phyloP scores from a whole-genome alignment of 35 echinoderm and acorn worm genomes.

The Acanthaster planci region DNA sequence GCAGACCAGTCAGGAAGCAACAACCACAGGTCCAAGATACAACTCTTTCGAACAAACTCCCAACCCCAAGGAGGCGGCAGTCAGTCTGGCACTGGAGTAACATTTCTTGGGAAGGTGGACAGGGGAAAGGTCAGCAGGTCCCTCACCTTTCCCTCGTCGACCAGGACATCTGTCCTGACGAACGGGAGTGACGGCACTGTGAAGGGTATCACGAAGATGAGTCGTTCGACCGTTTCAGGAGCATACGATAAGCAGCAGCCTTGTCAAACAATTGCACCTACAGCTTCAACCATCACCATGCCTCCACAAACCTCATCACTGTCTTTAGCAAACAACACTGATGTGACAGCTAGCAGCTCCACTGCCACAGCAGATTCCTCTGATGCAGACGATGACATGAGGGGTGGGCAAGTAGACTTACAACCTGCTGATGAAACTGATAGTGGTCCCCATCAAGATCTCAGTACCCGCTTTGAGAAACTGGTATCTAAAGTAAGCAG shows the following conservation, averaged over 20 bases:
- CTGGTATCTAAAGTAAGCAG: too few species aligned
- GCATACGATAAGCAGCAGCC: conserved; percentile 8
- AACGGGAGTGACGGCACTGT: conserved; percentile 1
- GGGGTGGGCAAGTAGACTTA: not conserved
- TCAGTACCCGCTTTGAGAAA: not conserved
- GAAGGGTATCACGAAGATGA: not conserved
- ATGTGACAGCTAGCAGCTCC: conserved; percentile 13
- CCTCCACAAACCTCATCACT: conserved; percentile 19
- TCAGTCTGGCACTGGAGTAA: not conserved
- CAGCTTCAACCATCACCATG: not conserved
- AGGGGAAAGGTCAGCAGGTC: not conserved
- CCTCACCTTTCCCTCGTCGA: not conserved
- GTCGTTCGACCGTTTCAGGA: conserved; percentile 10
- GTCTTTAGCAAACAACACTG: conserved; percentile 6
- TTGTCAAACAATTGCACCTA: conserved; percentile 1
- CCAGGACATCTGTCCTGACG: not conserved
- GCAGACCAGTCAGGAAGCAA: not conserved
- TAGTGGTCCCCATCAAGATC: not conserved
- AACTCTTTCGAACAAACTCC: not conserved
- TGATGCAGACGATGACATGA: not conserved
- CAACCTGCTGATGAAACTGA: not conserved
- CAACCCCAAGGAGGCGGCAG: not conserved
- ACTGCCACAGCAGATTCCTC: conserved; percentile 18
- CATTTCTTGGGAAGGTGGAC: conserved; percentile 2
- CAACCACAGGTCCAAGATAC: conserved; percentile 1